phyloP scores from a whole-genome alignment of 2,797 vertebrate genomes.

The Macropus fuliginosus region DNA sequence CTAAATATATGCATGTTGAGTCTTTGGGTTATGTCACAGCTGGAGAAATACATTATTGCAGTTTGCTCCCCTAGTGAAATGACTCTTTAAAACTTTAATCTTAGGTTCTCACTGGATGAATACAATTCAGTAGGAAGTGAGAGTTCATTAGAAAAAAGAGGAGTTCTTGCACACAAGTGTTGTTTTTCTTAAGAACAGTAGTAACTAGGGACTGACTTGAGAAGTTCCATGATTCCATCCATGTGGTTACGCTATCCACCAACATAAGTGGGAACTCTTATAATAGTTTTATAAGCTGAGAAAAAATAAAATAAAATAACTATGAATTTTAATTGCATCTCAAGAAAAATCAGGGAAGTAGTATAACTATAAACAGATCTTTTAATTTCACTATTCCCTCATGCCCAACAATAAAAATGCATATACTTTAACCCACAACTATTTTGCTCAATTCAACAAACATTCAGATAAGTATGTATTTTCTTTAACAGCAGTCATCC shows the following conservation, averaged over 20 bases:
- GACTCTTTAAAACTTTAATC: background rate
- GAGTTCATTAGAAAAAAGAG: constrained; percentile 33
- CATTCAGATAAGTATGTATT: background rate
- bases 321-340: background rate
- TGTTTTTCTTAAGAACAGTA: background rate
- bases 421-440: background rate
- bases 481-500: constrained; percentile 7
- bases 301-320: constrained; percentile 43
- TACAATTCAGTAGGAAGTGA: constrained; percentile 7
- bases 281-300: background rate
- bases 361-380: background rate
- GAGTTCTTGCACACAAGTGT: background rate
- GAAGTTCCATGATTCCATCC: background rate
- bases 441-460: constrained; percentile 44
- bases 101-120: background rate
- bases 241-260: background rate
- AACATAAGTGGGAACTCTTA: background rate
- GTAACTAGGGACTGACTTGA: background rate
- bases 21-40: background rate
- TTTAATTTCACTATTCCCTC: background rate
- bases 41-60: background rate
- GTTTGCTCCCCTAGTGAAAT: background rate
- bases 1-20: background rate
- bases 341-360: constrained; percentile 6
- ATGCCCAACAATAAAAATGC: background rate